A percentile compares a stretch with the other conserved stretches of the same genome.
phyloP scores from a whole-genome alignment of 2,797 vertebrate species.

The Muraenolepis orangiensis region DNA sequence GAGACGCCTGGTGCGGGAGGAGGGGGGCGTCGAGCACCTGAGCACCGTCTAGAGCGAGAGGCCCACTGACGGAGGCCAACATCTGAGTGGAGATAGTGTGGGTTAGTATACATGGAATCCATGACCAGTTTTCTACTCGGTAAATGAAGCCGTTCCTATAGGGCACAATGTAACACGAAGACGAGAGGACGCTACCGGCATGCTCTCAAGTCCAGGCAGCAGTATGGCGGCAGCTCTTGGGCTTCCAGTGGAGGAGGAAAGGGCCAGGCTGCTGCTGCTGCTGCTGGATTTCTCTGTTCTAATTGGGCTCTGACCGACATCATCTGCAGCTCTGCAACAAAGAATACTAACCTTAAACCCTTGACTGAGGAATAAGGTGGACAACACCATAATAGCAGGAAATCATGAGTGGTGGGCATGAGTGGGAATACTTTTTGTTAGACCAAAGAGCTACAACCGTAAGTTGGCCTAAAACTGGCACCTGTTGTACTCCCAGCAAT shows the following conservation, averaged over 20 bases:
- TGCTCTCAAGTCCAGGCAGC: slow-evolving; percentile 82
- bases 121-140: neutral
- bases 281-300: slow-evolving; percentile 75
- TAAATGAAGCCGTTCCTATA: neutral
- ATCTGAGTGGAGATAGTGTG: slow-evolving; percentile 42
- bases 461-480: neutral
- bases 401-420: neutral
- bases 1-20: slow-evolving; percentile 84
- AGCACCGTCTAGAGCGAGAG: slow-evolving; percentile 76
- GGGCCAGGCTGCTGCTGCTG: slow-evolving; percentile 63
- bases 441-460: neutral
- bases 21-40: slow-evolving; percentile 85
- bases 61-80: slow-evolving; percentile 64
- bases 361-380: too few species aligned
- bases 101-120: neutral
- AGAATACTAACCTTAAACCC: neutral
- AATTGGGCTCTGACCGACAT: slow-evolving; percentile 83
- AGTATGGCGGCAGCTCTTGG: slow-evolving; percentile 81
- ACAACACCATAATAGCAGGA: neutral
- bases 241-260: slow-evolving; percentile 68
- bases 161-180: too few species aligned
- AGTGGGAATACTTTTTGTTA: neutral
- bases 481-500: neutral
- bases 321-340: slow-evolving; percentile 78
- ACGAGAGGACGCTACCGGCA: slow-evolving; percentile 76